Percentiles rank a stretch among this genome's conserved stretches.
Evolutionary conservation across 2,888 invertebrate genomes (phyloP).

Genomic region (Stomorhina lunata): DNA sequence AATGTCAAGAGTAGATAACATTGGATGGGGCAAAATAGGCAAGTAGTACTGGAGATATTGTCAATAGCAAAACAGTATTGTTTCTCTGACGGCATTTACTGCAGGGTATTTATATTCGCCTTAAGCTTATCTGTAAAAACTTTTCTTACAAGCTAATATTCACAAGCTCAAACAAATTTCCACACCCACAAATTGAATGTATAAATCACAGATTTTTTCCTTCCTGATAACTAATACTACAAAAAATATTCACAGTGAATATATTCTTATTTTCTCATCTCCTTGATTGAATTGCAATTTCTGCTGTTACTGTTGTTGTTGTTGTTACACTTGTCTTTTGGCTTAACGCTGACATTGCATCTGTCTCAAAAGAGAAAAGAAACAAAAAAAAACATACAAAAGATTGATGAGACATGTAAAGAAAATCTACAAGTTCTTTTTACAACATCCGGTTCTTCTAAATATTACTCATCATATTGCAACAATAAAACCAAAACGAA

Average conservation of each 20-base stretch:
- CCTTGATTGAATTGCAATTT: background rate
- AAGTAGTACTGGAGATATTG: no score
- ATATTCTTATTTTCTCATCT: background rate
- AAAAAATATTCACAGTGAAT: conserved; percentile 7
- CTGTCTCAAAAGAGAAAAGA: conserved; percentile 38
- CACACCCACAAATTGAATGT: no score
- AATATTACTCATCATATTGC: conserved; percentile 37
- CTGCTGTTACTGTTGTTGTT: background rate
- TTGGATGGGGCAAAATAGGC: no score
- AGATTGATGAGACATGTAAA: conserved; percentile 48
- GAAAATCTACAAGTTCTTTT: conserved; percentile 39
- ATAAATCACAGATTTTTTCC: background rate
- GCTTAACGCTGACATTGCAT: conserved; percentile 48
- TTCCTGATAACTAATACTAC: conserved; percentile 12
- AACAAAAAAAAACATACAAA: no score
- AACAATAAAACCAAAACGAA: conserved; percentile 20
- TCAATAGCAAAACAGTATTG: no score
- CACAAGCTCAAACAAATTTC: background rate
- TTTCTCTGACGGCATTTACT: no score
- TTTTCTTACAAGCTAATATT: no score
- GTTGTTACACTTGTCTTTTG: conserved; percentile 2
- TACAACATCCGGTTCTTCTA: conserved; percentile 31
- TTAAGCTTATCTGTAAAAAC: no score
- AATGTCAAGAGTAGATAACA: no score
- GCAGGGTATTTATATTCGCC: no score